phyloP scores from a whole-genome alignment of 2,888 invertebrate genomes.

The Papilio gigon region DNA sequence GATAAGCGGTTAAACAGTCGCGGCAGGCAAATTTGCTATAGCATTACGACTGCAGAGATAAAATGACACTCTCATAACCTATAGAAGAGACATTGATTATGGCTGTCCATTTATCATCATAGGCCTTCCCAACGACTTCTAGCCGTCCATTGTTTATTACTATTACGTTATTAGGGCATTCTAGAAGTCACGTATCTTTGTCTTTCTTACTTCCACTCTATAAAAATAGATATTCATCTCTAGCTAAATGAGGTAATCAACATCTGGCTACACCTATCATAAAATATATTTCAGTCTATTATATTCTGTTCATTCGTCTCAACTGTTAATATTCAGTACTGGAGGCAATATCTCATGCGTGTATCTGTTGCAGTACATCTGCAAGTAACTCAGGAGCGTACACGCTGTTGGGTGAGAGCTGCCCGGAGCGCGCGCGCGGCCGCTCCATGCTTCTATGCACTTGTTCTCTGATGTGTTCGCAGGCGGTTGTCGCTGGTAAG shows the following conservation, averaged over 20 bases:
- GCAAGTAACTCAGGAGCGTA: constrained; percentile 76
- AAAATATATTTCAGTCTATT: too few species aligned
- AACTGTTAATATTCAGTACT: background rate
- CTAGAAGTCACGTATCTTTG: background rate
- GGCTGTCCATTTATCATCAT: background rate
- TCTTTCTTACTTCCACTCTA: too few species aligned
- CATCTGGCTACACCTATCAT: too few species aligned
- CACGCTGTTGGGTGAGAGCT: constrained; percentile 74
- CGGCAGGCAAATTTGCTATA: constrained; percentile 12
- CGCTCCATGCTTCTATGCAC: constrained; percentile 71
- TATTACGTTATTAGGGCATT: background rate
- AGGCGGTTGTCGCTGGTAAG: constrained; percentile 72
- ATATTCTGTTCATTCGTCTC: background rate
- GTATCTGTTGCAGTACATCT: constrained; percentile 62
- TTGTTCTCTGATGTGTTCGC: constrained; percentile 74
- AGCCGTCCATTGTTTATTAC: background rate
- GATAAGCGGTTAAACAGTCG: constrained; percentile 26
- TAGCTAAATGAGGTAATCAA: too few species aligned
- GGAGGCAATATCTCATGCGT: background rate
- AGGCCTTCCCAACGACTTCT: too few species aligned
- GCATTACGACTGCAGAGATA: constrained; percentile 11
- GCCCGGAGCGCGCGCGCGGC: constrained; percentile 64
- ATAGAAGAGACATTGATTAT: background rate
- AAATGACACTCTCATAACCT: constrained; percentile 8
- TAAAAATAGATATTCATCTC: too few species aligned